Evolutionary conservation across 2,113 vertebrate genomes (phyloP), one percentile per base, ranked within the genome.

Genomic region (Spermophilus dauricus): DNA sequence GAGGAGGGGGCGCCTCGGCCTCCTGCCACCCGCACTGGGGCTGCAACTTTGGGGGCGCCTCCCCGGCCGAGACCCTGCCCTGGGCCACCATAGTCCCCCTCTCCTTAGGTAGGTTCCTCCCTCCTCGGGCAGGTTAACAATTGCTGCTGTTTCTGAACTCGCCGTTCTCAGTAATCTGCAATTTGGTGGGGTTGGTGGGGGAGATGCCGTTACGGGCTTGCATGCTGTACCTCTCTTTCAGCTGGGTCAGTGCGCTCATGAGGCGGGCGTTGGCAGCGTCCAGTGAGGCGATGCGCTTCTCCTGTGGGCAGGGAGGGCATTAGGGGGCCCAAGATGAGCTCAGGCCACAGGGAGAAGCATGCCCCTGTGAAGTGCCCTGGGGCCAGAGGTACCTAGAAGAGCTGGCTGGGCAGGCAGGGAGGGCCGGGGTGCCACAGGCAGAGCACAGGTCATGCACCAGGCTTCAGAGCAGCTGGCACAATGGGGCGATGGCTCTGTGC

Each of bases 161-260:
- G 97, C 99, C 99, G 98, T 99, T 99, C 98, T 99, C 99, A 3
- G 99, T 99, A 97, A 99, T 99, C 99, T 99, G 99, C 98, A 99
- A 99, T 98, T 99, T 99, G 99, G 99, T 99, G 98, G 99, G 99
- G 99, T 99, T 99, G 99, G 99, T 99, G 98, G 99, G 99, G 95
- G 99, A 99, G 99, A 99, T 99, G 98, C 99, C 99, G 98, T 99
- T 99, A 98, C 99, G 99, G 80, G 99, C 99, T 98, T 99, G 99
- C 99, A 99, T 99, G 99, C 99, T 99, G 99, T 99, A 99, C 98
- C 99, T 99, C 99, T 99, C 99, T 99, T 99, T 99, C 97, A 99
- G 99, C 99, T 99, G 99, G 2, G 99, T 99, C 89, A 99, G 99
- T 75, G 99, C 99, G 63, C 99, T 99, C 99, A 99, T 99, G 96